A percentile compares a stretch with the other conserved stretches of the same genome.
Conservation (phyloP, 2,888 invertebrate species). For the Nemurella pictetii region DNA sequence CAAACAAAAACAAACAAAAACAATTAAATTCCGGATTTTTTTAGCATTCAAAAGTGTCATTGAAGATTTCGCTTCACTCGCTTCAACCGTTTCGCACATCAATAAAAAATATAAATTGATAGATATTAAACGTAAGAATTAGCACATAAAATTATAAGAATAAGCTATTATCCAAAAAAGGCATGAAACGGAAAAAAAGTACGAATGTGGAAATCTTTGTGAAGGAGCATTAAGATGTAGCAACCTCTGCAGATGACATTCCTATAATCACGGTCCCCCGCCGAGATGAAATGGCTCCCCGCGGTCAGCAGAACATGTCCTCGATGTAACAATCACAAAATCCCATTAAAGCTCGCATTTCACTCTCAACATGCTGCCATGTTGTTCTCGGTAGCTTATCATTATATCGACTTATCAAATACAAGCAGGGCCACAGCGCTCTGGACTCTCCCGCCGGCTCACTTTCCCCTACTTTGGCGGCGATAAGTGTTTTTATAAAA, state of each 20-base stretch:
- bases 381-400: too few species aligned
- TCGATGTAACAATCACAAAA: slow-evolving; percentile 9
- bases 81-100: too few species aligned
- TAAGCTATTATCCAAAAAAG: too few species aligned
- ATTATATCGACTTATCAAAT: not conserved
- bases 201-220: not conserved
- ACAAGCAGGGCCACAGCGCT: not conserved
- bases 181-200: not conserved
- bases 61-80: too few species aligned
- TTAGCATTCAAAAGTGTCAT: too few species aligned
- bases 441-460: not conserved
- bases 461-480: not conserved
- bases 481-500: slow-evolving; percentile 16
- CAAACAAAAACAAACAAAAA: too few species aligned
- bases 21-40: too few species aligned
- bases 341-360: slow-evolving; percentile 24
- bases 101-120: too few species aligned
- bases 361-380: not conserved
- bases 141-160: too few species aligned
- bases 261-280: slow-evolving; percentile 14
- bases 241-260: not conserved
- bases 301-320: not conserved
- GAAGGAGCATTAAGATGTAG: not conserved
- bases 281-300: slow-evolving; percentile 27
- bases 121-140: too few species aligned